Evolutionary conservation across 2,113 vertebrate species (phyloP).

Genomic region (Osmerus eperlanus): DNA sequence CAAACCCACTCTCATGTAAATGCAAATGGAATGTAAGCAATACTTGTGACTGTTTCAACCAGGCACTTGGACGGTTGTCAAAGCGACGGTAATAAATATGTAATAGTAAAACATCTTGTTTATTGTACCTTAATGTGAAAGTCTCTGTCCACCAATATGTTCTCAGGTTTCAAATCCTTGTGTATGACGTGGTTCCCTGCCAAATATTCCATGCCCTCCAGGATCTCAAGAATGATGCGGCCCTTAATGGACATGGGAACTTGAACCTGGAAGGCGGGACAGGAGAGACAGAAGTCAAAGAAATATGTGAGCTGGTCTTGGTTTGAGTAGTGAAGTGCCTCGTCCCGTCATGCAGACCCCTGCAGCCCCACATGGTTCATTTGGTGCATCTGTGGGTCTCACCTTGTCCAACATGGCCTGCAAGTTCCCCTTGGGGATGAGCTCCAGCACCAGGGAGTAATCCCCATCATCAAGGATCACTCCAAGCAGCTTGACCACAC

Average conservation of each 20-base stretch:
- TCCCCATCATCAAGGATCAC: conserved; percentile 86
- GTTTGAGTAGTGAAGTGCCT: background rate
- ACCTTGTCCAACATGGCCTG: conserved; percentile 81
- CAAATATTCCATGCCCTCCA: conserved; percentile 92
- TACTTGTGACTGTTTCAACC: too few species aligned
- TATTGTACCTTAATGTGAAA: conserved; percentile 91
- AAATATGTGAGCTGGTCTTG: background rate
- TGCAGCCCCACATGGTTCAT: background rate
- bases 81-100: background rate
- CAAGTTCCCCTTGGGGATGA: conserved; percentile 85
- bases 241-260: conserved; percentile 85
- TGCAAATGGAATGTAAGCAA: too few species aligned
- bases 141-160: conserved; percentile 87
- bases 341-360: background rate
- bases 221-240: conserved; percentile 84
- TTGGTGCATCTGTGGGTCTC: conserved; percentile 36
- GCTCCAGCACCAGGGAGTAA: conserved; percentile 92
- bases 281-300: background rate
- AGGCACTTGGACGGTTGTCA: background rate
- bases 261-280: conserved; percentile 64
- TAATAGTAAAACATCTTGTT: background rate
- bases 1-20: too few species aligned
- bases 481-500: conserved; percentile 88
- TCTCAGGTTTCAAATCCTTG: conserved; percentile 96
- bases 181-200: conserved; percentile 81